Conservation (phyloP, 2,113 vertebrate genomes). For the Callipepla squamata region DNA sequence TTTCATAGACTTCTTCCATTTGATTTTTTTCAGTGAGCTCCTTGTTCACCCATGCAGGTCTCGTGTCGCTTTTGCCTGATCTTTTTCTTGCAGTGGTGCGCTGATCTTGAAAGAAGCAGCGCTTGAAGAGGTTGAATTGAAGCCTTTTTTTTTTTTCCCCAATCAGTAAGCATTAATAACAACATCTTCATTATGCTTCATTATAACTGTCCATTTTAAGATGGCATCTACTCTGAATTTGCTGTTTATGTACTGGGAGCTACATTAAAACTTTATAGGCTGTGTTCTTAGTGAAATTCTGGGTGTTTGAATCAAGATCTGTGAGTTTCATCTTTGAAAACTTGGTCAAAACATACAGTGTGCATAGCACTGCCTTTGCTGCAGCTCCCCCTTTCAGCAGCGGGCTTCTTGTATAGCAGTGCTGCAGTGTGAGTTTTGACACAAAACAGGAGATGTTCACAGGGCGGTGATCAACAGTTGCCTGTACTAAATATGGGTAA, state of each 20-base stretch:
- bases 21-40: neutral
- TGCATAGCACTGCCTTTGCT: neutral
- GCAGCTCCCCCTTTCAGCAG: fast-evolving
- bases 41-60: neutral
- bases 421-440: fast-evolving
- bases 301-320: neutral
- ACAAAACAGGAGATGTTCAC: neutral
- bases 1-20: neutral
- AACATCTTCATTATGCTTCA: neutral
- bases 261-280: neutral
- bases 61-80: too few species aligned
- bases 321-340: neutral
- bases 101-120: neutral
- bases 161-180: neutral
- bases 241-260: neutral
- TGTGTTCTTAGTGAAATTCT: neutral
- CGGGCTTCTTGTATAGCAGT: neutral
- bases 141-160: neutral
- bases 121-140: neutral
- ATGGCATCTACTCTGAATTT: neutral
- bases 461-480: neutral
- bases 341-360: neutral
- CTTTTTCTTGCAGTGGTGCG: neutral
- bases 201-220: neutral
- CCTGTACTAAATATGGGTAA: neutral